Evolutionary conservation across 2,797 vertebrate genomes (phyloP).

Genomic region (Clarias pachynema): DNA sequence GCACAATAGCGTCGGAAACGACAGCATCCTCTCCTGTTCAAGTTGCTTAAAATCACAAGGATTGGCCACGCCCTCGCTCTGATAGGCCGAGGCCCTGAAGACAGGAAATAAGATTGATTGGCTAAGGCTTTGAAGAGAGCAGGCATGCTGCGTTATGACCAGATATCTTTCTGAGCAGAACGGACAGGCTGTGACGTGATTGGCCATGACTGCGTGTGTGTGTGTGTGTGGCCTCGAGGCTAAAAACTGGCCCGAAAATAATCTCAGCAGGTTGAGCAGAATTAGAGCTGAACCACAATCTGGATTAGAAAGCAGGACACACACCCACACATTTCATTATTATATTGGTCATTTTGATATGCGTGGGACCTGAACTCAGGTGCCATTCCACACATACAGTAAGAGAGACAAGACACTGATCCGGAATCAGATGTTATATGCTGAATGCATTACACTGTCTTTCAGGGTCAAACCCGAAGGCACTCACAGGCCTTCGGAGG

Average conservation of each 20-base stretch:
- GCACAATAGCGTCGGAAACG: conserved; percentile 13
- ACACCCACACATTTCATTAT: conserved; percentile 1
- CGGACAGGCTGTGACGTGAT: conserved; percentile 25
- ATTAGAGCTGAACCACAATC: conserved; percentile 37
- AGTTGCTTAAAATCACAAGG: conserved; percentile 11
- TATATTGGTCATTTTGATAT: not conserved
- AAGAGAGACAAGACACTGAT: not conserved
- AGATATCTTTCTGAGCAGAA: conserved; percentile 19
- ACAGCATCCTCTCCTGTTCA: not conserved
- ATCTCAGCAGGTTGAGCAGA: conserved; percentile 28
- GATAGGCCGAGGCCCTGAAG: conserved; percentile 18
- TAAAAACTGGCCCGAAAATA: conserved; percentile 36
- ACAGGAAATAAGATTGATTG: conserved; percentile 18
- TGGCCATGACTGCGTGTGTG: conserved; percentile 3
- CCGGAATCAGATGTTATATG: not conserved
- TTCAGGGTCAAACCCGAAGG: not conserved
- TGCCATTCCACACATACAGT: not conserved
- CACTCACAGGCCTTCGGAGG: not conserved
- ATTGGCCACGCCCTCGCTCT: not conserved
- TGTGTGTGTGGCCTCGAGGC: conserved; percentile 2
- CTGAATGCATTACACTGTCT: not conserved
- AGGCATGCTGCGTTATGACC: conserved; percentile 30
- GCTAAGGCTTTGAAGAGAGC: conserved; percentile 9
- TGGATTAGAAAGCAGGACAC: conserved; percentile 26
- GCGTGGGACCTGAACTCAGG: not conserved